Evolutionary conservation across 2,797 vertebrate species (phyloP).

Genomic region (Epinephelus coioides): DNA sequence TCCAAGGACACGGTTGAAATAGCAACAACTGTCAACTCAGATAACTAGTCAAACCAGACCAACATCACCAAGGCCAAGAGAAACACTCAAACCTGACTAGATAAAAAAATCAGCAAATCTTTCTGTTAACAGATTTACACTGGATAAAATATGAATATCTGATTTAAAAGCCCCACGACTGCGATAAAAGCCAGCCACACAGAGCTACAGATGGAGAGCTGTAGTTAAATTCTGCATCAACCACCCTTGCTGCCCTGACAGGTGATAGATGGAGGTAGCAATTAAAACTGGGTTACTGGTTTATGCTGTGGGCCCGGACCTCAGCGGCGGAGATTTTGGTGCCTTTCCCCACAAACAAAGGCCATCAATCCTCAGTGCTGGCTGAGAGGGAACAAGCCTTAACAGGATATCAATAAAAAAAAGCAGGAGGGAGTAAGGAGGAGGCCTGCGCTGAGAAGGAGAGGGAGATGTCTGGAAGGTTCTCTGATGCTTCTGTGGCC

Average conservation of each 20-base stretch:
- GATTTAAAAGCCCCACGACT: constrained; percentile 31
- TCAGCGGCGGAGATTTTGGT: constrained; percentile 77
- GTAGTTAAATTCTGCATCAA: constrained; percentile 75
- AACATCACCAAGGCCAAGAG: constrained; percentile 26
- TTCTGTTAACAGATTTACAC: background rate
- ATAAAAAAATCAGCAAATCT: background rate
- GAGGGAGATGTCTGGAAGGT: constrained; percentile 20
- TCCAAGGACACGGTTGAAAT: constrained; percentile 64
- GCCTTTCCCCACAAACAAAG: constrained; percentile 81
- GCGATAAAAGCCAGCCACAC: constrained; percentile 41
- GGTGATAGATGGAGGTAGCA: constrained; percentile 84
- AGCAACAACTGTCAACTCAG: constrained; percentile 47
- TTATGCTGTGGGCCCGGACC: constrained; percentile 77
- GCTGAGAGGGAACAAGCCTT: constrained; percentile 62
- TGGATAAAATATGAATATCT: background rate
- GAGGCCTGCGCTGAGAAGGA: constrained; percentile 37
- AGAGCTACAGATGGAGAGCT: constrained; percentile 55
- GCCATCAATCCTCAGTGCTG: constrained; percentile 82
- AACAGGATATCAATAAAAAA: constrained; percentile 75
- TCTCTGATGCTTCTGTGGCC: constrained; percentile 22
- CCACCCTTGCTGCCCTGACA: constrained; percentile 71
- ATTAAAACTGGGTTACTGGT: constrained; percentile 90
- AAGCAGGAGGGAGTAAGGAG: constrained; percentile 50
- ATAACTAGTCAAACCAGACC: constrained; percentile 66
- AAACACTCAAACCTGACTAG: constrained; percentile 46